Base-by-base conservation (phyloP, 2,888 invertebrate species). In the Xestia xanthographa region DNA sequence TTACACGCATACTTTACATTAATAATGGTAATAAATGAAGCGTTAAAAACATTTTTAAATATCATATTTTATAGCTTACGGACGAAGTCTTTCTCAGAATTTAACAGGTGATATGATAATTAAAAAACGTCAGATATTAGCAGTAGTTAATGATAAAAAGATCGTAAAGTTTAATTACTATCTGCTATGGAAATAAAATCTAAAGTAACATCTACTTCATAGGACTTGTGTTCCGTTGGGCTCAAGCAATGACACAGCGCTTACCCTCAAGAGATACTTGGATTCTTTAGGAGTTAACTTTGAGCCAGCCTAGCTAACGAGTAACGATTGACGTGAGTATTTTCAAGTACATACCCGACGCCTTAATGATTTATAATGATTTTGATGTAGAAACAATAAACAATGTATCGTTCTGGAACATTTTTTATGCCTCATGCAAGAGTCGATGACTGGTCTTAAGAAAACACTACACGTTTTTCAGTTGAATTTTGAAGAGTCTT, bases 191-290 rank as follows among this genome's bases (percentile, higher is more conserved):
- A 45, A 69, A 77, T 73, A 78, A 75, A 79, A 84, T 74, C 66
- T 77, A 12, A 43, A 75, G 43, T 45, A 70, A 79, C 20, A 58
- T 72, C 84, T 81, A 80, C 80, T 48, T 90, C 88, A 84, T 85
- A 77, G 75, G 82, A 80, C 84, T 87, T 93, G 91, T 94, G 92
- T 94, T 92, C 93, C 84, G 87, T 88, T 90, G 88, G 88, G 90
- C 83, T 87, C 90, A 91, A 92, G 93, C 94, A 94, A 95, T 96
- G 96, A 96, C 96, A 94, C 94, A 95, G 96, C 96, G 92, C 90
- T 94, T 92, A 94, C 92, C 93, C 90, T 94, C 91, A 93, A 95
- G 95, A 94, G 95, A 95, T 95, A 94, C 95, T 96, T 94, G 91
- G 93, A 93, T 94, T 95, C 95, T 95, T 94, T 94, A 93, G 91